These are phyloP conservation scores for Coccyzus lansbergi DNA, from an alignment of 2,797 vertebrate genomes.

Conservation along the genomic window DNA sequence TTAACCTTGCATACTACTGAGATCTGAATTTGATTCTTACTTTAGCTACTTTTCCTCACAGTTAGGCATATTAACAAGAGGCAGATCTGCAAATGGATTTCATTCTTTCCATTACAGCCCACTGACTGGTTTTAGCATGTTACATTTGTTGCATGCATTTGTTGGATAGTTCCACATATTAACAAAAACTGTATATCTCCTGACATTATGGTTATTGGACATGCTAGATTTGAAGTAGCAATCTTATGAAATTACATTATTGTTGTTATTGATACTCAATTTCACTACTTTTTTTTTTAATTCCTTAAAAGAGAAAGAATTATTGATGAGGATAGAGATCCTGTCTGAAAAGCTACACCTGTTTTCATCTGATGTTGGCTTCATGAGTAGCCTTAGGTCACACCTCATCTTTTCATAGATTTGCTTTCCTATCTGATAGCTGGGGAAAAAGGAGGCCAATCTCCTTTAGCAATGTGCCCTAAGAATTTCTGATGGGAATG, in stretches of 20 bases:
- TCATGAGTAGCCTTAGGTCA: neutral
- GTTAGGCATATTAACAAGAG: neutral
- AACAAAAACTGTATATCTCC: neutral
- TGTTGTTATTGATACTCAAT: neutral
- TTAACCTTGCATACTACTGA: conserved; percentile 2
- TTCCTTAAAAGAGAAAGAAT: neutral
- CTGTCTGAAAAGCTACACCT: neutral
- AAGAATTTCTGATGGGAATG: neutral
- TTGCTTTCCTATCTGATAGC: neutral
- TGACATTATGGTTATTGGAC: neutral
- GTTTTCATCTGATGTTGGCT: neutral
- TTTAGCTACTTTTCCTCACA: neutral
- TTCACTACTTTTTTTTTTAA: neutral
- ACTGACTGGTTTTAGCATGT: neutral
- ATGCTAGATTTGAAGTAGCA: neutral
- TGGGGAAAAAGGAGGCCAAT: neutral
- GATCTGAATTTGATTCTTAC: conserved; percentile 5
- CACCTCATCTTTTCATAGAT: neutral
- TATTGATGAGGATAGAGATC: neutral
- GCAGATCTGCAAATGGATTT: neutral
- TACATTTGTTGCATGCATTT: neutral
- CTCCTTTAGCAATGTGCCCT: neutral
- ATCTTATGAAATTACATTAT: neutral
- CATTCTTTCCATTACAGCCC: neutral
- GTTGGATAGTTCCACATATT: neutral